Evolutionary conservation across 2,113 vertebrate genomes (phyloP).

Genomic region (Lagopus leucura): DNA sequence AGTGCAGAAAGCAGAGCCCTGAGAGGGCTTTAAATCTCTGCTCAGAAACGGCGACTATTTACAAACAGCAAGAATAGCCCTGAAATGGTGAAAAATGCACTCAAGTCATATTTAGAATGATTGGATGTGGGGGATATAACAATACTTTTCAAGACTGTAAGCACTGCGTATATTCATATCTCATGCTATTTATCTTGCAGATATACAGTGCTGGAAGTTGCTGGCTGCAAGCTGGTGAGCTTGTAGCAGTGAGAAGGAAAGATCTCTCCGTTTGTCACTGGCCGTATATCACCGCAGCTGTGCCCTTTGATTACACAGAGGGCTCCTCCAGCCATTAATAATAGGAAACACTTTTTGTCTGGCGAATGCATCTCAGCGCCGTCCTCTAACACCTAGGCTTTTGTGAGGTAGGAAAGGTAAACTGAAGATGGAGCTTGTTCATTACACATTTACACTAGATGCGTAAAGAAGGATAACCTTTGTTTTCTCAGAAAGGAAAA

Average conservation of each 20-base stretch:
- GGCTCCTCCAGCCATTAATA: slow-evolving; percentile 84
- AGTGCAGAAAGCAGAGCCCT: slow-evolving; percentile 21
- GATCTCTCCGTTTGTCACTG: slow-evolving; percentile 78
- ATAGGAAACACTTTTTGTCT: slow-evolving; percentile 82
- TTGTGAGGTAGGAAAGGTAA: slow-evolving; percentile 71
- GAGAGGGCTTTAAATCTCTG: slow-evolving; percentile 77
- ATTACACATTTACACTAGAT: slow-evolving; percentile 58
- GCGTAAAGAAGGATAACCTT: slow-evolving; percentile 69
- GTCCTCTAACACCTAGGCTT: slow-evolving; percentile 75
- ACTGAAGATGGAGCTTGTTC: slow-evolving; percentile 72
- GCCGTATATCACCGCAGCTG: slow-evolving; percentile 82
- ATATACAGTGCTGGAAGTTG: slow-evolving; percentile 77
- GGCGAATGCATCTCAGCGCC: slow-evolving; percentile 68
- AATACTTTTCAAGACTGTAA: slow-evolving; percentile 80
- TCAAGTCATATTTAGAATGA: slow-evolving; percentile 78
- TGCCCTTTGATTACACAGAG: slow-evolving; percentile 87
- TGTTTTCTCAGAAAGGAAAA: slow-evolving; percentile 54
- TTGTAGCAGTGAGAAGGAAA: slow-evolving; percentile 74
- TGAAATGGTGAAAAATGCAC: slow-evolving; percentile 81
- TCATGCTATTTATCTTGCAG: slow-evolving; percentile 82
- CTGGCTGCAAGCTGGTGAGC: slow-evolving; percentile 73
- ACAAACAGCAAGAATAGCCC: slow-evolving; percentile 71
- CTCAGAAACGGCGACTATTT: slow-evolving; percentile 72
- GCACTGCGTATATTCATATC: slow-evolving; percentile 80
- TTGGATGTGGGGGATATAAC: slow-evolving; percentile 76